These are phyloP conservation scores for Rhogogaster chlorosoma DNA, from an alignment of 2,888 invertebrate species.

Conservation along the genomic window DNA sequence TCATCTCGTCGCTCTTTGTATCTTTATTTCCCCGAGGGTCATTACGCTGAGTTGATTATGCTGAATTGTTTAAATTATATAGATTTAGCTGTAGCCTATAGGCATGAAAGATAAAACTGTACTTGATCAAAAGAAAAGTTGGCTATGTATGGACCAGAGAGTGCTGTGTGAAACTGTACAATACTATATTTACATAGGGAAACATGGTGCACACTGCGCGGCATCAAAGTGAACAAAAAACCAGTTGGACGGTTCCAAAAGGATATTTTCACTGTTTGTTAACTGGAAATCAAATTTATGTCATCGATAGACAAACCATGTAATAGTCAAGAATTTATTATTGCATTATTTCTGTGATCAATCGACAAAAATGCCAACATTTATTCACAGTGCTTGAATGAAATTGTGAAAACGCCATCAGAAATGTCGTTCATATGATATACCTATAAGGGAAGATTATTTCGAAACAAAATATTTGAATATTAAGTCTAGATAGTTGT, in stretches of 20 bases:
- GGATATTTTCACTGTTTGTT: not conserved
- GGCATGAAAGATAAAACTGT: not conserved
- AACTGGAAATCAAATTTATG: not conserved
- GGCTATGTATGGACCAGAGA: not conserved
- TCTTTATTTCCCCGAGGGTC: not conserved
- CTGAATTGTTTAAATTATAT: conserved; percentile 4
- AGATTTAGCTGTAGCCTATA: not conserved
- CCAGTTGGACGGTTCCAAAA: not conserved
- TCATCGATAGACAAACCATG: not conserved
- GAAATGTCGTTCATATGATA: not conserved
- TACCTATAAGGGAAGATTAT: not conserved
- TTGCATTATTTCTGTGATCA: not conserved
- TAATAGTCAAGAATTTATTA: not conserved
- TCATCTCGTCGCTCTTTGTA: not conserved
- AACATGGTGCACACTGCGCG: not conserved
- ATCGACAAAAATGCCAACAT: too few relatives aligned
- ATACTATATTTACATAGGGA: not conserved
- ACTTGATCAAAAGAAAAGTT: not conserved
- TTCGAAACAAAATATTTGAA: too few relatives aligned
- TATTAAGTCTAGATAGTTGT: not conserved
- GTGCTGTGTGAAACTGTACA: not conserved
- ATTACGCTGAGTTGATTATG: not conserved
- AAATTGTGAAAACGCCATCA: not conserved
- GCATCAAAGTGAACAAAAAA: not conserved
- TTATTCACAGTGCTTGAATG: too few relatives aligned